These are phyloP conservation scores for Botia kubotai DNA, from an alignment of 2,797 vertebrate genomes.

Conservation along the genomic window DNA sequence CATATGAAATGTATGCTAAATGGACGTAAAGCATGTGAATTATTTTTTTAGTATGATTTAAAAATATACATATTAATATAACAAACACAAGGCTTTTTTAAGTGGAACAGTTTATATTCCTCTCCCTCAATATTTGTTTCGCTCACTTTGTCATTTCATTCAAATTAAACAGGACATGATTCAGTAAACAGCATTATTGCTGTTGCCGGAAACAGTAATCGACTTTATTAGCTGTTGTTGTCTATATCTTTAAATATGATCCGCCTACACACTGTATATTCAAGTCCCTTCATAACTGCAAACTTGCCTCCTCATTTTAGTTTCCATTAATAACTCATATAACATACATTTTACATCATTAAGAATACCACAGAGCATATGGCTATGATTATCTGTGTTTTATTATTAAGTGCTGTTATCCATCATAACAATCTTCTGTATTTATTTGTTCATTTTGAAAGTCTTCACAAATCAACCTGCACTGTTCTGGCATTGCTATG, in stretches of 20 bases:
- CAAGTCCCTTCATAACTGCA: neutral
- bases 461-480: neutral
- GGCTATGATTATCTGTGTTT: neutral
- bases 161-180: constrained; percentile 32
- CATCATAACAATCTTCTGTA: neutral
- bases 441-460: neutral
- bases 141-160: constrained; percentile 16
- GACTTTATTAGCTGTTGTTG: neutral
- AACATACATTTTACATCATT: neutral
- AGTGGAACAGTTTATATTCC: neutral
- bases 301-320: neutral
- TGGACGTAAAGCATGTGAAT: no score
- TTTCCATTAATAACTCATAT: neutral
- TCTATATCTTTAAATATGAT: neutral
- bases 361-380: neutral
- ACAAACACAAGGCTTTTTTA: neutral
- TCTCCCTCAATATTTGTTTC: constrained; percentile 5
- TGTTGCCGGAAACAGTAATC: constrained; percentile 13
- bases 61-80: no score
- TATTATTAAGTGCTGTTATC: neutral
- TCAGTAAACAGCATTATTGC: constrained; percentile 20
- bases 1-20: neutral
- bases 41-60: neutral
- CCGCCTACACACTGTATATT: constrained; percentile 7
- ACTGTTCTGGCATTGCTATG: constrained; percentile 18